Evolutionary conservation across 2,888 invertebrate species (phyloP), one percentile per base, ranked within the genome.

Genomic region (Drosophila koepferae): DNA sequence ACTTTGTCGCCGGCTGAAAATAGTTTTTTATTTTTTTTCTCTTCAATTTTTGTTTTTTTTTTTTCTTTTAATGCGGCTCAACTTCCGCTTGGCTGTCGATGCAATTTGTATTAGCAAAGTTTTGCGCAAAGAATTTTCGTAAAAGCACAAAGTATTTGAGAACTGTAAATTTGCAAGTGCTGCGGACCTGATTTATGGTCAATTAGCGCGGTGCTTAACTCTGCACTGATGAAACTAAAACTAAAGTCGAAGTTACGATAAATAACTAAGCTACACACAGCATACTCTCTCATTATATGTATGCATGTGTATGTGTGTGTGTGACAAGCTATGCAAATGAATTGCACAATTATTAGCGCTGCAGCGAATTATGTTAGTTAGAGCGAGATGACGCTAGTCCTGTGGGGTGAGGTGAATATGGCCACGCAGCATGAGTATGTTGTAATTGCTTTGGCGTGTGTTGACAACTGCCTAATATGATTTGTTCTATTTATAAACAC

Each of bases 61-160:
- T 75, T 79, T 66, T 70, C 61, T 72, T 23, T 9, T 59, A 34
- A 12, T 54, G 20, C 10, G 10, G 31, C 59, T 28, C 54, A 86
- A 74, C 83, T 85, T 88, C 89, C 89, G 85, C 89, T 75, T 77
- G 70, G 76, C 65, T 85, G 89, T 85, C 89, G 89, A 81, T 88
- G 85, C 89, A 83, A 83, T 85, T 88, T 85, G 84, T 85, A 85
- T 88, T 86, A 85, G 87, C 64, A 78, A 84, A 82, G 67, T 83
- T 82, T 72, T 40, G 54, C 54, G 49, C 18, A 77, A 86, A 72
- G 86, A 88, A 86, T 88, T 82, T 82, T 78, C 53, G 53, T 34
- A 65, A 64, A 74, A 58, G 74, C 73, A 54, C 64, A 48, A 82
- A 79, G 73, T 74, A 77, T 63, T 58, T 56, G 65, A 70, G 69